Evolutionary conservation across 2,888 invertebrate species (phyloP).

Genomic region (Strigamia crassipes): DNA sequence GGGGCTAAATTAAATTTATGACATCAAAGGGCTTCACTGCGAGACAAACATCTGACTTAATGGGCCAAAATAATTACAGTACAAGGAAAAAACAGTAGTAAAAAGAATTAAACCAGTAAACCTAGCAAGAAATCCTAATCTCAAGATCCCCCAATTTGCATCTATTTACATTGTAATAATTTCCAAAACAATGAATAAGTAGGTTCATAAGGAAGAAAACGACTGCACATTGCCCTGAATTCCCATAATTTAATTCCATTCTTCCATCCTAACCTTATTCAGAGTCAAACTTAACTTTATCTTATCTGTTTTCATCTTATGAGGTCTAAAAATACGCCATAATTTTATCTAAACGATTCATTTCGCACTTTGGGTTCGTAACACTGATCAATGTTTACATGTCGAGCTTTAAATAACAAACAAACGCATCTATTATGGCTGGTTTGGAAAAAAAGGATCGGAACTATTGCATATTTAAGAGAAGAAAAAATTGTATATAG

Average conservation of each 20-base stretch:
- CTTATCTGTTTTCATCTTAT: background rate
- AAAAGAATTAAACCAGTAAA: background rate
- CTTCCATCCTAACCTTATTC: background rate
- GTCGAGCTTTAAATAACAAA: background rate
- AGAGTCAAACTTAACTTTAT: too few species aligned
- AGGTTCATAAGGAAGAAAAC: background rate
- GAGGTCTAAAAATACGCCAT: background rate
- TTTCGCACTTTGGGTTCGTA: background rate
- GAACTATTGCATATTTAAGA: background rate
- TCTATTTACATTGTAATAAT: background rate
- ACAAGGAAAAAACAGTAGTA: background rate
- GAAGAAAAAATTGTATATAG: background rate
- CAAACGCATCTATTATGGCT: background rate
- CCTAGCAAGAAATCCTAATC: conserved; percentile 4
- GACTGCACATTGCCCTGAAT: background rate
- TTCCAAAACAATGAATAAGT: background rate
- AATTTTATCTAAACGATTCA: background rate
- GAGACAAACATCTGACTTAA: background rate
- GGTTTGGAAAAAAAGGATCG: background rate
- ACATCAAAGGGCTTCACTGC: background rate
- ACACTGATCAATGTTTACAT: background rate
- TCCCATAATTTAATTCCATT: background rate
- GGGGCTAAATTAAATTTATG: background rate
- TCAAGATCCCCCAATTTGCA: background rate
- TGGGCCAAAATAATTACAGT: background rate